Percentiles rank a stretch among this genome's conserved stretches.
Evolutionary conservation across 2,797 vertebrate genomes (phyloP).

Genomic region (Pteronotus mesoamericanus): DNA sequence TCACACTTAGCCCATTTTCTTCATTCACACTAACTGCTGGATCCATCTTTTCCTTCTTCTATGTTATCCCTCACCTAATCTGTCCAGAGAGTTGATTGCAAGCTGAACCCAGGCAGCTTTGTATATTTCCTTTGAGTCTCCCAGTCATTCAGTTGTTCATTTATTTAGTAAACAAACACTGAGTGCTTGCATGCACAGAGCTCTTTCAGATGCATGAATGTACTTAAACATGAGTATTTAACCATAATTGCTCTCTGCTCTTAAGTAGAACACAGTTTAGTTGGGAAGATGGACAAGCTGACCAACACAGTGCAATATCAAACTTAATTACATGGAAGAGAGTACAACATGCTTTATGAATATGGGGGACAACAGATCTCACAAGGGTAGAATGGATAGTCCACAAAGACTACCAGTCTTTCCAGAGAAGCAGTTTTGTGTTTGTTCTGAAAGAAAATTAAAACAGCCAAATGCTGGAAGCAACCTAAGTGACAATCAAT

Average conservation of each 20-base stretch:
- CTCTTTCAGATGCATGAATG: neutral
- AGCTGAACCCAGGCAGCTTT: neutral
- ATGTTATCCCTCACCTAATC: neutral
- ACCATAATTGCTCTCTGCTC: neutral
- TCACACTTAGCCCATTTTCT: no score
- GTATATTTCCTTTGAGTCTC: neutral
- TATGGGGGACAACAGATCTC: neutral
- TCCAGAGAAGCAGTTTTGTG: neutral
- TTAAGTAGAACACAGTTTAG: neutral
- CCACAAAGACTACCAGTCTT: neutral
- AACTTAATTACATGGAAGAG: neutral
- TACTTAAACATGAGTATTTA: neutral
- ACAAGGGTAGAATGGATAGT: neutral
- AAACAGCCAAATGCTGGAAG: no score
- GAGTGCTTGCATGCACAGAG: neutral
- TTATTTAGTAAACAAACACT: neutral
- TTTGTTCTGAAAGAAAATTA: neutral
- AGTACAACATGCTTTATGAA: neutral
- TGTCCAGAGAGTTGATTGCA: neutral
- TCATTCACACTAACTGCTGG: neutral
- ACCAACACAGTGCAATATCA: neutral
- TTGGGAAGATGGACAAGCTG: neutral
- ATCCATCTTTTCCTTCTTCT: neutral
- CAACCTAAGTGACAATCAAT: no score
- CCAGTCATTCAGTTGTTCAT: neutral